Evolutionary conservation across 2,797 vertebrate species (phyloP).

Genomic region (Austrolebias charrua): DNA sequence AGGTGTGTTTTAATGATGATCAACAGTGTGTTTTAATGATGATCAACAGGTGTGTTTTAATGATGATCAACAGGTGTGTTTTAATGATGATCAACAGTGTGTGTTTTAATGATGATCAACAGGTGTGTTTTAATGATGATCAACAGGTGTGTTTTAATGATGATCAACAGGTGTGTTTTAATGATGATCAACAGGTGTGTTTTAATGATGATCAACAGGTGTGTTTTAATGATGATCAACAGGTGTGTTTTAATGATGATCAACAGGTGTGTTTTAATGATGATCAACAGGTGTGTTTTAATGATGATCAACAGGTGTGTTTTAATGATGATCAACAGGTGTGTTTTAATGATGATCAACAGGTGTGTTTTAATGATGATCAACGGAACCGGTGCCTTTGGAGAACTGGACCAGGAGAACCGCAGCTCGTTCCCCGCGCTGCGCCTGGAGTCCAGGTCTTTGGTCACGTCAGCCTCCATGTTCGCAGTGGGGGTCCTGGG

Average conservation of each 20-base stretch:
- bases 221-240: conserved; percentile 7
- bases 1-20: conserved; percentile 7
- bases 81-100: too few species aligned
- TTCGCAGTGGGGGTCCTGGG: conserved; percentile 81
- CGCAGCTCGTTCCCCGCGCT: conserved; percentile 58
- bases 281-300: not conserved
- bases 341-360: conserved; percentile 7
- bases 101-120: too few species aligned
- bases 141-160: conserved; percentile 3
- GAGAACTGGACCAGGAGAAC: conserved; percentile 61
- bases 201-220: conserved; percentile 14
- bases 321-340: conserved; percentile 14
- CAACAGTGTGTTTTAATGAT: too few species aligned
- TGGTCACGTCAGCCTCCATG: conserved; percentile 81
- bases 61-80: not conserved
- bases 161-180: not conserved
- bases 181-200: not conserved
- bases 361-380: conserved; percentile 43
- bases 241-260: conserved; percentile 7
- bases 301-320: not conserved
- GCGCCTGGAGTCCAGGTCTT: conserved; percentile 71
- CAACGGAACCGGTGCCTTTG: conserved; percentile 61
- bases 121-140: conserved; percentile 7
- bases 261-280: conserved; percentile 3
- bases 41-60: conserved; percentile 7